Base-by-base conservation (phyloP, 1,140 invertebrate species). In the Drosophila virilis region DNA sequence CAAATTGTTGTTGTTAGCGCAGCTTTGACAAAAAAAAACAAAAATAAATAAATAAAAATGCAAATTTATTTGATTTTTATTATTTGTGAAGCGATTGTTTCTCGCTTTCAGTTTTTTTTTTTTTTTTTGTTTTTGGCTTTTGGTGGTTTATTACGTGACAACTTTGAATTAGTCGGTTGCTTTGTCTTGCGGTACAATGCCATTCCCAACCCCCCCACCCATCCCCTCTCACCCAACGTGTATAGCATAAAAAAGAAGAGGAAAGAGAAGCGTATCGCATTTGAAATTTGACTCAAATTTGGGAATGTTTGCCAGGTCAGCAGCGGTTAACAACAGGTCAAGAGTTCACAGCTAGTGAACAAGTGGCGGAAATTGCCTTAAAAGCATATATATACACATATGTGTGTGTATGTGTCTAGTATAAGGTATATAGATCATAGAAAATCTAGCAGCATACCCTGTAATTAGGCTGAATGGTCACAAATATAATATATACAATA, bases 101-200 rank as follows among this genome's bases (percentile, higher is more conserved):
- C 50, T 68, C 72, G 72, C 55, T 69, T 79, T 64, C 62, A 62
- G 81, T 74, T 80, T 74, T 40, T 35, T 15, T 45, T n/a, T 33
- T 15, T 48, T 61, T 48, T 85, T 77, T 69, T 80, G 77, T 71
- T 57, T 48, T 15, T 45, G 1, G 70, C 46, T 71, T 73, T 78
- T 72, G 78, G 75, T 88, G 65, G 78, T 86, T 86, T 86, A 86
- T 86, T 86, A 86, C 83, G 83, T 86, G 83, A 86, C 83, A 86
- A 88, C 83, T 77, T 79, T 88, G 68, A 83, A 79, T 86, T 89
- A 88, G 84, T 83, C 79, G 82, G 76, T 85, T 69, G 60, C 66
- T 74, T 85, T 82, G 57, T 64, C 59, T 80, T 45, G 66, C 66
- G 46, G 68, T 80, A 80, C 42, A 55, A 40, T 55, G 35, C 10